Evolutionary conservation across 2,888 invertebrate genomes (phyloP).

Genomic region (Sphaerophoria rueppellii): DNA sequence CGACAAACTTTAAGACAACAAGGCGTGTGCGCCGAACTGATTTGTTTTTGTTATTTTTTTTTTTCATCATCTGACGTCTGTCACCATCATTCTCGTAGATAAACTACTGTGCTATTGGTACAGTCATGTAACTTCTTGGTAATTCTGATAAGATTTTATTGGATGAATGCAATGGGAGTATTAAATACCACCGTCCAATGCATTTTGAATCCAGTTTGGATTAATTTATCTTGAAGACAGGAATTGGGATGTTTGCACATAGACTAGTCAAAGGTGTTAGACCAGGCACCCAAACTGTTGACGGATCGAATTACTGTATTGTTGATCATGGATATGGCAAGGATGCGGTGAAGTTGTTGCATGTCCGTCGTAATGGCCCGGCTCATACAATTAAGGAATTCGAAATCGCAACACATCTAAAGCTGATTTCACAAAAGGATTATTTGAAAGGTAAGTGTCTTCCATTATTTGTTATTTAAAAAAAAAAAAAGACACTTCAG

Average conservation of each 20-base stretch:
- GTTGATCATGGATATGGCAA: slow-evolving; percentile 85
- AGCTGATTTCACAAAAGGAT: slow-evolving; percentile 87
- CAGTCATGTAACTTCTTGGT: slow-evolving; percentile 39
- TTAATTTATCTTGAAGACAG: slow-evolving; percentile 42
- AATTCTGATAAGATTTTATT: slow-evolving; percentile 41
- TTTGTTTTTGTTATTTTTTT: slow-evolving; percentile 2
- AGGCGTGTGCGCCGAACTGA: slow-evolving; percentile 19
- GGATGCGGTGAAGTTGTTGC: slow-evolving; percentile 88
- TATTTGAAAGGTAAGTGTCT: slow-evolving; percentile 84
- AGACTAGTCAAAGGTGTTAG: slow-evolving; percentile 32
- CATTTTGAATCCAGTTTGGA: slow-evolving; percentile 27
- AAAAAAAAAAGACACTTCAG: background rate
- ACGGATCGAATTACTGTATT: slow-evolving; percentile 76
- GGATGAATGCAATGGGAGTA: slow-evolving; percentile 39
- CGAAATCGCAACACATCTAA: slow-evolving; percentile 88
- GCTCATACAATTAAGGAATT: slow-evolving; percentile 89
- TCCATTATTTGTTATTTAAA: background rate
- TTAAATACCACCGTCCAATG: slow-evolving; percentile 40
- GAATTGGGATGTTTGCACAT: slow-evolving; percentile 49
- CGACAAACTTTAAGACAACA: slow-evolving; percentile 36
- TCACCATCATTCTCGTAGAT: slow-evolving; percentile 30
- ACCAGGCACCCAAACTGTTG: background rate
- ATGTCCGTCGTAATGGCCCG: slow-evolving; percentile 87
- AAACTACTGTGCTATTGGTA: slow-evolving; percentile 31
- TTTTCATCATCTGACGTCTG: slow-evolving; percentile 12